A percentile compares a stretch with the other conserved stretches of the same genome.
Evolutionary conservation across 2,888 invertebrate species (phyloP).

Genomic region (Lochmaea crataegi): DNA sequence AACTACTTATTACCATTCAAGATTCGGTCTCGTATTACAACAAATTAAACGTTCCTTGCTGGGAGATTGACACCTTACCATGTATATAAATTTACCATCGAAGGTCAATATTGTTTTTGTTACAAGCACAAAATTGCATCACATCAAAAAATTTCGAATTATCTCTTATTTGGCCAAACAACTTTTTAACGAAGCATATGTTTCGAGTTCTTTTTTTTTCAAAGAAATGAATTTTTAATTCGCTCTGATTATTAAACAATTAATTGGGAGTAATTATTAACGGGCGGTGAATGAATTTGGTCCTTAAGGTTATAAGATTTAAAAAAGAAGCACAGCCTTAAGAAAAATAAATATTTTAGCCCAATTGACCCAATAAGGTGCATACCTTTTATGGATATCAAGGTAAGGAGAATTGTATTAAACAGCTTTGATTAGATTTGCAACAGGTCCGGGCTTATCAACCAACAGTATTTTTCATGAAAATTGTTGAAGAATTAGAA

Average conservation of each 20-base stretch:
- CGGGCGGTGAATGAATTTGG: slow-evolving; percentile 1
- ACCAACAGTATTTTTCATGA: not conserved
- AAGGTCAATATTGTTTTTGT: slow-evolving; percentile 23
- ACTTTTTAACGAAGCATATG: slow-evolving; percentile 22
- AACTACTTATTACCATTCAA: slow-evolving; percentile 15
- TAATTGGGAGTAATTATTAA: not conserved
- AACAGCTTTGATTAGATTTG: slow-evolving; percentile 5
- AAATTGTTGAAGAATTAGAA: no score
- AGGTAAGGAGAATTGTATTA: slow-evolving; percentile 13
- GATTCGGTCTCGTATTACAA: slow-evolving; percentile 16
- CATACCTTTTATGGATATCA: slow-evolving; percentile 22
- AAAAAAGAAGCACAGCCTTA: not conserved
- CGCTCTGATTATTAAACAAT: not conserved
- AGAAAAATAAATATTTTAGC: slow-evolving; percentile 8
- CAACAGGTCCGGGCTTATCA: slow-evolving; percentile 1
- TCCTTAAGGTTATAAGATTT: not conserved
- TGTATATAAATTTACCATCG: slow-evolving; percentile 12
- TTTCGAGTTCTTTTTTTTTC: not conserved
- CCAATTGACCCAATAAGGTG: slow-evolving; percentile 26
- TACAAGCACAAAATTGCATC: slow-evolving; percentile 20
- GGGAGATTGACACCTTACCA: slow-evolving; percentile 16
- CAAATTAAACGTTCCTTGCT: not conserved
- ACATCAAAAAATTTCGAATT: slow-evolving; percentile 17
- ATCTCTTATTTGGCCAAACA: slow-evolving; percentile 24
- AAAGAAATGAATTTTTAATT: not conserved